Evolutionary conservation across 2,113 vertebrate genomes (phyloP), one percentile per base, ranked within the genome.

Genomic region (Syrmaticus mikado): DNA sequence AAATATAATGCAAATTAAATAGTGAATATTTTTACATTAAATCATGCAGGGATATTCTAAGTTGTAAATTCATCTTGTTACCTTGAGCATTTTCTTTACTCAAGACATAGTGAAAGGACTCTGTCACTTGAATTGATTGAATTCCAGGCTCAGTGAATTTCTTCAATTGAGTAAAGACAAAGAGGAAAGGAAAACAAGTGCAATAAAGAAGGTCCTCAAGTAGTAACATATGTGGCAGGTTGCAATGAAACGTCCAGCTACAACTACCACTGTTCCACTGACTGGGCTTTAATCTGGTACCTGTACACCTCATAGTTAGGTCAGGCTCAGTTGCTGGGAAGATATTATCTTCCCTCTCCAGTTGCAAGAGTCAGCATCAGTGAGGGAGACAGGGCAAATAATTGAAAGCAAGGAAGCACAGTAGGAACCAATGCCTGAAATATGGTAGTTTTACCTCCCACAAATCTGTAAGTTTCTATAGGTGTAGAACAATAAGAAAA

Each of bases 11-110:
- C 24, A 82, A 46, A 82, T 75, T 84, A 94, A 87, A 79, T 52
- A 73, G 2, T 41, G 22, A 73, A 24, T 81, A 22, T 72, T 90
- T 84, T 90, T 34, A 41, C 72, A 84, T 84, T 61, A 58, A 80
- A 25, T 90, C 12, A 24, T 1, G 0, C 28, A 40, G 32, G 50
- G 73, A 84, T 70, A 10, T 74, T 72, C 43, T 48, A 8, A 9
- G 0, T 58, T 85, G 15, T 9, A 73, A 92, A 57, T 30, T 48
- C 9, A 66, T 90, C 38, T 87, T 85, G 38, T 34, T 70, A 45
- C 66, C 36, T 82, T 84, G n/a, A 87, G 36, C 32, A 18, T 92
- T 90, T 89, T 82, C 20, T 86, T 91, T 87, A 68, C 22, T 87
- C 13, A 45, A 62, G 15, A 25, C 72, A 67, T 66, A 93, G 28